Evolutionary conservation across 2,888 invertebrate species (phyloP).

Genomic region (Drosophila siamana): DNA sequence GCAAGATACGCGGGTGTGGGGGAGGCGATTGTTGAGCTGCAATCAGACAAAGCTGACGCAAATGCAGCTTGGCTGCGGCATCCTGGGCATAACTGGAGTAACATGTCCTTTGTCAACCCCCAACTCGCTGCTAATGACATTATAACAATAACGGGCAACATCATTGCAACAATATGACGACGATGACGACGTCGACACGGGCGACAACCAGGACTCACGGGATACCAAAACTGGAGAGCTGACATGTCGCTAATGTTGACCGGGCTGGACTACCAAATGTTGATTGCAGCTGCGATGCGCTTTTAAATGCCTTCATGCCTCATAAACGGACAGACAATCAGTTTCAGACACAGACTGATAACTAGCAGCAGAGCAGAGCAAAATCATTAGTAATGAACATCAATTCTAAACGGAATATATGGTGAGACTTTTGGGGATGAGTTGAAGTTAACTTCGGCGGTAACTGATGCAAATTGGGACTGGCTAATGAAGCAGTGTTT

Average conservation of each 20-base stretch:
- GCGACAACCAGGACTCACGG: constrained; percentile 21
- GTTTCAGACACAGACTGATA: constrained; percentile 35
- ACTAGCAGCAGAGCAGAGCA: constrained; percentile 25
- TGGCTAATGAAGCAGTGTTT: neutral
- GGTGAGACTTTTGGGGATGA: neutral
- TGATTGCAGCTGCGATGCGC: constrained; percentile 71
- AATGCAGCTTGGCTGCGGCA: constrained; percentile 49
- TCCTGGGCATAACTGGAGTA: constrained; percentile 9
- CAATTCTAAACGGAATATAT: constrained; percentile 4
- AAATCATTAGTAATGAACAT: constrained; percentile 36
- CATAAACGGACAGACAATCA: constrained; percentile 62
- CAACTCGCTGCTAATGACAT: constrained; percentile 69
- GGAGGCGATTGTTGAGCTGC: constrained; percentile 40
- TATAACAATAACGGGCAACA: constrained; percentile 71
- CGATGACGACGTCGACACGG: constrained; percentile 52
- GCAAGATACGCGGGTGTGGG: neutral
- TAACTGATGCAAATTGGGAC: too few relatives aligned
- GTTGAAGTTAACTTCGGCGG: neutral
- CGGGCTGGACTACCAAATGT: constrained; percentile 40
- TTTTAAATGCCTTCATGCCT: constrained; percentile 73
- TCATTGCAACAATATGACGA: constrained; percentile 70
- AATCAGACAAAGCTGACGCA: constrained; percentile 70
- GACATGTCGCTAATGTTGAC: constrained; percentile 66
- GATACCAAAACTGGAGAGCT: constrained; percentile 11
- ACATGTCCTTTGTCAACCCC: neutral